Percentiles rank a stretch among this genome's conserved stretches.
phyloP scores from a whole-genome alignment of 2,797 vertebrate species.

The Anguilla marmorata region DNA sequence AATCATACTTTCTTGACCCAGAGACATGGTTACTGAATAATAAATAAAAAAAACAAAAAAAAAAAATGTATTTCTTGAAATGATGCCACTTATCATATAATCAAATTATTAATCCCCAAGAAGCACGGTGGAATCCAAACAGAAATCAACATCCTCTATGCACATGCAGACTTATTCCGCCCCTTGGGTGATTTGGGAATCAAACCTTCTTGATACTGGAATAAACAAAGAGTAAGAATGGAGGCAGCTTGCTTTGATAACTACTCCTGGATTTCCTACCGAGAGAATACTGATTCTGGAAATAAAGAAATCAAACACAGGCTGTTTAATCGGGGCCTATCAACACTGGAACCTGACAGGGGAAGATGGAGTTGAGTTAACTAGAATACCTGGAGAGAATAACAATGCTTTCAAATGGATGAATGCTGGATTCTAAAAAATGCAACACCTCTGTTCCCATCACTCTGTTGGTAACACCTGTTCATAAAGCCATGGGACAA shows the following conservation, averaged over 20 bases:
- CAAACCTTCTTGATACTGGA: not conserved
- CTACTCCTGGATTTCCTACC: not conserved
- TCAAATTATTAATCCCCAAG: not conserved
- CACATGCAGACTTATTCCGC: not conserved
- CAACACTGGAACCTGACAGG: not conserved
- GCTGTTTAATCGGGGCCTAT: not conserved
- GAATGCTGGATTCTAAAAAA: not conserved
- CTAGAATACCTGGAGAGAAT: not conserved
- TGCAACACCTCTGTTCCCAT: not conserved
- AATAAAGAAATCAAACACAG: conserved; percentile 14
- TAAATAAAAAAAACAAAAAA: no score
- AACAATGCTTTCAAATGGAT: not conserved
- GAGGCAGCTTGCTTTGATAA: not conserved
- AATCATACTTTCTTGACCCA: not conserved
- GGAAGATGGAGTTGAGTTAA: not conserved
- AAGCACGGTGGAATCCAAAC: not conserved
- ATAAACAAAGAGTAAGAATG: not conserved
- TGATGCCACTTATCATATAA: not conserved
- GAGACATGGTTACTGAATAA: not conserved
- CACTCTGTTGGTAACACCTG: not conserved
- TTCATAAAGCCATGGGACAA: not conserved
- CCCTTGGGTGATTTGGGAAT: not conserved
- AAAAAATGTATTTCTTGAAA: not conserved
- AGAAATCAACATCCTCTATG: not conserved
- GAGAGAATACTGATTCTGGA: not conserved